Percentiles rank a stretch among this genome's conserved stretches.
These are phyloP conservation scores for Epsilonema sp. DNA, from an alignment of 2,888 invertebrate species.

Conservation along the genomic window DNA sequence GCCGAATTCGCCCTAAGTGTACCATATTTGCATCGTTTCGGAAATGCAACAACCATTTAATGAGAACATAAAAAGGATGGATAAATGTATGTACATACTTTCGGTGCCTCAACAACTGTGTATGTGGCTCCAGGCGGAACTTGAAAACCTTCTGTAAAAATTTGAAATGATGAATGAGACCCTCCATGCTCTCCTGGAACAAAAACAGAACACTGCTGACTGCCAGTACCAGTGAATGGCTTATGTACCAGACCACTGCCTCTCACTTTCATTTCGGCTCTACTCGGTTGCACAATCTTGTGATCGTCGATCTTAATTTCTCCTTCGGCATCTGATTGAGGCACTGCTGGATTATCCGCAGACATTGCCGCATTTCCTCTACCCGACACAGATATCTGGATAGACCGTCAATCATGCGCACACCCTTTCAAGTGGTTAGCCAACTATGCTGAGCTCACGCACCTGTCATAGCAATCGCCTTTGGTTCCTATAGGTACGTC, in stretches of 20 bases:
- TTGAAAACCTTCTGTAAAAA: constrained; percentile 87
- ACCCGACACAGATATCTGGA: constrained; percentile 54
- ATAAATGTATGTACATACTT: no score
- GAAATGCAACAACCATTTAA: no score
- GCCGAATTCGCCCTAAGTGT: constrained; percentile 58
- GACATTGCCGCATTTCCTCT: constrained; percentile 63
- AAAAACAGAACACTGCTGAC: not conserved
- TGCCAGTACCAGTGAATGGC: no score
- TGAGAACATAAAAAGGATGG: no score
- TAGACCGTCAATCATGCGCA: no score
- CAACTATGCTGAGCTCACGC: no score
- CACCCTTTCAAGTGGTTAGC: no score
- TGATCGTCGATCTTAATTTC: constrained; percentile 84
- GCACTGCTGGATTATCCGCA: constrained; percentile 83
- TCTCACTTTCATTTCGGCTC: constrained; percentile 79
- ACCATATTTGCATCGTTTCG: no score
- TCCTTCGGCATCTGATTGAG: constrained; percentile 85
- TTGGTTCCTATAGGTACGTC: constrained; percentile 85
- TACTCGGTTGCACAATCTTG: constrained; percentile 69
- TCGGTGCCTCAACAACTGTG: constrained; percentile 88
- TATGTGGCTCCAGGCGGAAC: constrained; percentile 89
- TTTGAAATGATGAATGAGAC: constrained; percentile 94
- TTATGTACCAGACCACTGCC: not conserved
- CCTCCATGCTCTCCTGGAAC: constrained; percentile 57
- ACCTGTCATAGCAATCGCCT: constrained; percentile 91